Evolutionary conservation across 2,888 invertebrate genomes (phyloP), one percentile per base, ranked within the genome.

Genomic region (Ormyrus labotus): DNA sequence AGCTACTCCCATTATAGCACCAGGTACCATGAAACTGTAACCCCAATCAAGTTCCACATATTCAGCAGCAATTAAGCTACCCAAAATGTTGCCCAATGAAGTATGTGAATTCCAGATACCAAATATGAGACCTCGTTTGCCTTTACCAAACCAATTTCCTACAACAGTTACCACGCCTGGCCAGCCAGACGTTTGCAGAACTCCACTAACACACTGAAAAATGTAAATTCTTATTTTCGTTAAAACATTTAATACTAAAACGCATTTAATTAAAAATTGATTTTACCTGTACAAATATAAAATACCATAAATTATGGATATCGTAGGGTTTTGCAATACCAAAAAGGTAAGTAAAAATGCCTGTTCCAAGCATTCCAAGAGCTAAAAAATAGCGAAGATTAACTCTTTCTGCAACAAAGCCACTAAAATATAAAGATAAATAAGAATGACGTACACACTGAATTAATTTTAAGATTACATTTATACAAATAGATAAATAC

Each of bases 81-180:
- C 98, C 78, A 98, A 90, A 87, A 99, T 98, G 90, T 99, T 99
- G 57, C 99, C 99, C 9, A 99, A 93, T 0, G 98, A 98, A 0
- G 98, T 98, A 87, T 99, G 98, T 0, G 98, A 97, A 91, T 99
- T 99, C 99, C 99, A 99, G 6, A 98, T 93, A 10, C 99, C 99
- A 91, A 98, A 98, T 82, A 99, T 96, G 47, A 99, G 92, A 0
- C 97, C 97, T 83, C 96, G 93, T 90, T 97, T 98, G 57, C 95
- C 94, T 91, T 96, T 96, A 0, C 98, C 98, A 92, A 97, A 98
- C 99, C 99, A 99, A 88, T 98, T 97, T n/a, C 97, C 97, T 69
- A 99, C 95, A 3, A 96, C 95, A 0, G 95, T 92, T 0, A 99
- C 98, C 0, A 99, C 98, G 73, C 98, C 97, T 0, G 99, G 99